Evolutionary conservation across 53 echinoderm and acorn worm species (phyloP).

Genomic region (Glandiceps talaboti): DNA sequence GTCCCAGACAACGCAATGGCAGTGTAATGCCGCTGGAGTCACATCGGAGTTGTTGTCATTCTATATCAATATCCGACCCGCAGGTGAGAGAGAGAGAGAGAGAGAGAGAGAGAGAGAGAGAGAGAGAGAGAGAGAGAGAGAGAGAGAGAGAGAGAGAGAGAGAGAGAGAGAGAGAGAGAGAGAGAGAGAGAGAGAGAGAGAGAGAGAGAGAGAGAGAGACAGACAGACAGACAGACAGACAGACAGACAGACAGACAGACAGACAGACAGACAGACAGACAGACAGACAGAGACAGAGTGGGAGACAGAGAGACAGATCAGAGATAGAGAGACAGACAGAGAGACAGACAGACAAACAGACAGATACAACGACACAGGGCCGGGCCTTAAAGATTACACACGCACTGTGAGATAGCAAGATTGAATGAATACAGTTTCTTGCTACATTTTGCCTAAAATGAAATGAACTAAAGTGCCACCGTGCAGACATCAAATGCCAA

Average conservation of each 20-base stretch:
- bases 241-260: neutral
- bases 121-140: neutral
- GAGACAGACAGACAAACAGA: neutral
- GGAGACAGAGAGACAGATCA: neutral
- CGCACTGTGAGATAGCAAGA: too few relatives aligned
- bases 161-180: neutral
- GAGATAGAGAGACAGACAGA: neutral
- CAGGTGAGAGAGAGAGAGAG: neutral
- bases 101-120: neutral
- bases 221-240: neutral
- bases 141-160: neutral
- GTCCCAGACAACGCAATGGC: neutral
- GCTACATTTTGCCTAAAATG: too few relatives aligned
- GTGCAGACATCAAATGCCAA: too few relatives aligned
- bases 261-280: neutral
- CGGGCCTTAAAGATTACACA: neutral
- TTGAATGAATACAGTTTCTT: too few relatives aligned
- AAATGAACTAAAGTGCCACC: too few relatives aligned
- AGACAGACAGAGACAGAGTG: neutral
- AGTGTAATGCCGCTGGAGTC: neutral
- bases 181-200: neutral
- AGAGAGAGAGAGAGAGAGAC: neutral
- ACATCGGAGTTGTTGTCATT: neutral
- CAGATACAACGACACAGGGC: neutral
- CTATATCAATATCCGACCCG: neutral